Evolutionary conservation across 2,888 invertebrate genomes (phyloP), one percentile per base, ranked within the genome.

Genomic region (Gortyna flavago): DNA sequence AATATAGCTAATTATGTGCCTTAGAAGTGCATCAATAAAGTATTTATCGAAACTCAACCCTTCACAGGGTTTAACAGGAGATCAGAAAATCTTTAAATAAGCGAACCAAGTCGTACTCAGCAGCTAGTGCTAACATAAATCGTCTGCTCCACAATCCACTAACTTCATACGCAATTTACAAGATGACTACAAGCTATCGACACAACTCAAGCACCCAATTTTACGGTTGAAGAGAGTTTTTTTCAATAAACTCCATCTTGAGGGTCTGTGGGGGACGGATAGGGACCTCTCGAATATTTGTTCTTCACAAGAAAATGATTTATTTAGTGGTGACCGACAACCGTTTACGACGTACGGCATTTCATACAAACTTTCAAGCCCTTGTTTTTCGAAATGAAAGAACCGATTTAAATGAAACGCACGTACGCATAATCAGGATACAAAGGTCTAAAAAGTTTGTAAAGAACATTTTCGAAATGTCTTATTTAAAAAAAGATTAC

Each of bases 221-320:
- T 87, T 66, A 77, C 85, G 83, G 85, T 51, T 75, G 41, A 76
- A 25, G 8, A 32, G 77, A 81, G 32, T 41, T 87, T 88, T 87
- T 86, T 70, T 81, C 87, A 77, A 88, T 88, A 88, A 85, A 85
- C 61, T 41, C 29, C 29, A 32, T 68, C 54, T 78, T 61, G 29
- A 18, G 65, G 21, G 72, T n/a, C 62, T 80, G 85, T 59, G n/a
- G 61, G 54, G 41, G 4, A 21, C 11, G 16, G 83, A 79, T 85
- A 83, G 48, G 62, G 38, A 61, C 11, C 67, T 64, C 48, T 48
- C 16, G 32, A 54, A 16, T 83, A 65, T 80, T 83, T 78, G 61
- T 84, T 73, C 64, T 81, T 61, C 66, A 77, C 44, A 57, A 59
- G 67, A 62, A 64, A 44, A 77, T 78, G 21, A 79, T 83, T 72